Conservation (phyloP, 1,140 invertebrate genomes). For the Lutraria rhynchaena region DNA sequence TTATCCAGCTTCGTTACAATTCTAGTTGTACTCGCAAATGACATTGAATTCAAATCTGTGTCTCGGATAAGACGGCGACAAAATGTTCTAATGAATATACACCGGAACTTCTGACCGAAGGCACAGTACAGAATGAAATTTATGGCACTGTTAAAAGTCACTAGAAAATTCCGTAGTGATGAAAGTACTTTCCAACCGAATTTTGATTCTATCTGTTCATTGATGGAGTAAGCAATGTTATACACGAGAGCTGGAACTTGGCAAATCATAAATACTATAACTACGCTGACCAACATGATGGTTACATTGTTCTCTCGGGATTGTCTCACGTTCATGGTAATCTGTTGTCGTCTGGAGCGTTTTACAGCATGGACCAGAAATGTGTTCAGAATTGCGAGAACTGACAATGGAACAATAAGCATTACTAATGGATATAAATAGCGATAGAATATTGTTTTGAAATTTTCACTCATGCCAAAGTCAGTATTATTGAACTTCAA, state of each 20-base stretch:
- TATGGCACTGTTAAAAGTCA: slow-evolving; percentile 97
- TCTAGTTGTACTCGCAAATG: slow-evolving; percentile 62
- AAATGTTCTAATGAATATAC: slow-evolving; percentile 93
- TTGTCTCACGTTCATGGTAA: slow-evolving; percentile 79
- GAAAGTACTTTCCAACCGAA: slow-evolving; percentile 75
- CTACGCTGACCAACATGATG: slow-evolving; percentile 96
- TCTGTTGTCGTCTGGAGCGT: slow-evolving; percentile 74
- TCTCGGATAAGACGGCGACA: slow-evolving; percentile 83
- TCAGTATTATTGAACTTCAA: slow-evolving; percentile 86
- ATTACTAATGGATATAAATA: slow-evolving; percentile 96
- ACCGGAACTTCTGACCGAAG: slow-evolving; percentile 97
- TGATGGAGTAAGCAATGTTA: slow-evolving; percentile 86
- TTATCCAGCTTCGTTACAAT: slow-evolving; percentile 47
- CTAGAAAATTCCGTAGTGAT: slow-evolving; percentile 90
- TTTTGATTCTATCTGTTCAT: slow-evolving; percentile 47
- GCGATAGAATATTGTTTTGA: slow-evolving; percentile 92
- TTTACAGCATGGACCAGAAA: slow-evolving; percentile 89
- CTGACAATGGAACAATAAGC: slow-evolving; percentile 94
- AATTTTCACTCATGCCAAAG: slow-evolving; percentile 88
- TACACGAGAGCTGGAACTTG: slow-evolving; percentile 95
- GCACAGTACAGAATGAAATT: slow-evolving; percentile 99
- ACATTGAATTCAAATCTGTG: slow-evolving; percentile 73
- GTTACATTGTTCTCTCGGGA: slow-evolving; percentile 84
- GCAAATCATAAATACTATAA: slow-evolving; percentile 95
- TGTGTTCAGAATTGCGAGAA: slow-evolving; percentile 92